Conservation (phyloP, 37 sponge, comb jelly and placozoan genomes). For the Agelas oroides region DNA sequence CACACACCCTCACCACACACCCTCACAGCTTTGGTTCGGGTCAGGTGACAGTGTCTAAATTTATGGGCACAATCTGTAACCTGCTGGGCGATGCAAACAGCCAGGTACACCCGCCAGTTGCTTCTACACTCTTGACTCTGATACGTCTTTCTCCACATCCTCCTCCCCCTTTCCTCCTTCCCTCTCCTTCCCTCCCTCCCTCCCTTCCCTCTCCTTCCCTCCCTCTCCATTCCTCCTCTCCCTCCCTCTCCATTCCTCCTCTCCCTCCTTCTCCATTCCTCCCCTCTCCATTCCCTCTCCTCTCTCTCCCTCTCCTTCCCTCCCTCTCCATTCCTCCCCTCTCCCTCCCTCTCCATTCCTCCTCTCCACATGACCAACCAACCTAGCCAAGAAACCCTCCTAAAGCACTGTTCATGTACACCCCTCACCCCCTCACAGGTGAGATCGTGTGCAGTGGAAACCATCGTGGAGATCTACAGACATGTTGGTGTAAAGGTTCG, state of each 20-base stretch:
- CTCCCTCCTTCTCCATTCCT: too few species aligned
- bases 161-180: background rate
- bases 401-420: too few species aligned
- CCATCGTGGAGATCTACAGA: conserved; percentile 78
- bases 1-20: background rate
- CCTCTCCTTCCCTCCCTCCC: background rate
- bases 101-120: conserved; percentile 39
- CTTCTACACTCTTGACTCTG: background rate
- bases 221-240: too few species aligned
- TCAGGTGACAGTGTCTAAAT: conserved; percentile 60
- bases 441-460: conserved; percentile 67
- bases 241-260: too few species aligned
- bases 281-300: too few species aligned
- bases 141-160: too few species aligned
- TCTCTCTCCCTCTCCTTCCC: too few species aligned
- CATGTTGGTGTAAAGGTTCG: conserved; percentile 82
- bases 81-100: conserved; percentile 80
- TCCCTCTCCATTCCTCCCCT: too few species aligned
- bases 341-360: too few species aligned
- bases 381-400: too few species aligned
- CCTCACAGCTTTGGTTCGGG: conserved; percentile 65
- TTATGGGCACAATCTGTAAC: conserved; percentile 54
- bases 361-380: too few species aligned
- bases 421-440: conserved; percentile 34
- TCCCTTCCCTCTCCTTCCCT: background rate